Conservation (phyloP, 2,797 vertebrate species). For the Lophotriccus pileatus region DNA sequence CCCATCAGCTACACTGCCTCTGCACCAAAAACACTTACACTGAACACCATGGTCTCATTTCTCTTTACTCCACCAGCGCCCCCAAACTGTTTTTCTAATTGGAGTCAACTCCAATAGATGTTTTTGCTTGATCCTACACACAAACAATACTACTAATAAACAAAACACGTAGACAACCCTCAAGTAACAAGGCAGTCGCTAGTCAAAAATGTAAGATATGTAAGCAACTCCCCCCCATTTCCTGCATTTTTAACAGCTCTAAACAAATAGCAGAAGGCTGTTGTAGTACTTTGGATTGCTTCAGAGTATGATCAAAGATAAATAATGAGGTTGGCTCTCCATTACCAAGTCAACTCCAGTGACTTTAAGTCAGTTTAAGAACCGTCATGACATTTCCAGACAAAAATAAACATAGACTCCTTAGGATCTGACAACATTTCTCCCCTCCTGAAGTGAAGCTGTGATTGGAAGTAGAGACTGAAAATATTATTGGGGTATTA, state of each 20-base stretch:
- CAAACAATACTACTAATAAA: background rate
- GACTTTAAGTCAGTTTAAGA: background rate
- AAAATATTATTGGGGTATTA: background rate
- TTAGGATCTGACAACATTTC: background rate
- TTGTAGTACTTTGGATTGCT: background rate
- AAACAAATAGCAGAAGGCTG: background rate
- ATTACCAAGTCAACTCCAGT: background rate
- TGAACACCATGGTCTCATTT: background rate
- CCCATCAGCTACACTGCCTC: background rate
- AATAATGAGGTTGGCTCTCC: background rate
- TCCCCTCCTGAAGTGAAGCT: background rate
- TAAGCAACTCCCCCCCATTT: background rate
- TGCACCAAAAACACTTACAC: background rate
- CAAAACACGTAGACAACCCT: background rate
- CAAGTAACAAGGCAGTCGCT: background rate
- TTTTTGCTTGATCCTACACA: background rate
- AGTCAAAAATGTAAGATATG: background rate
- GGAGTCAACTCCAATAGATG: background rate
- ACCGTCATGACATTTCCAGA: background rate
- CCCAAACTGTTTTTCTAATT: background rate
- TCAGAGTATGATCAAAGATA: background rate
- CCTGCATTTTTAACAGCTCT: slow-evolving; percentile 1
- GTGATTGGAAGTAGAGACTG: background rate
- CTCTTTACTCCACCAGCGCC: background rate
- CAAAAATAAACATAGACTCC: background rate